Conservation (phyloP, 2,888 invertebrate genomes). For the Polymixis lichenea region DNA sequence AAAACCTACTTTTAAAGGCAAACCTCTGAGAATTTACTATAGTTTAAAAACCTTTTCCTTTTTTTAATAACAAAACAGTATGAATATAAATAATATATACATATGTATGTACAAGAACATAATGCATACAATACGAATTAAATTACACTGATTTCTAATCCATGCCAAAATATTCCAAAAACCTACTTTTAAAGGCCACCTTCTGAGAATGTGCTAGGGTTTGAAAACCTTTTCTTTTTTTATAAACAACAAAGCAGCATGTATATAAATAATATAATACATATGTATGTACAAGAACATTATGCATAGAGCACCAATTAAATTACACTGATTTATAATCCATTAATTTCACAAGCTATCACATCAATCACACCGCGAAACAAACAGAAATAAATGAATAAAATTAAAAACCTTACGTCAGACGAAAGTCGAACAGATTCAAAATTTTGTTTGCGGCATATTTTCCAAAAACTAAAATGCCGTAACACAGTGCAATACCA, state of each 20-base stretch:
- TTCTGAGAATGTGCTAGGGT: no score
- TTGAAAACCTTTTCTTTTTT: not conserved
- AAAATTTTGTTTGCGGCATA: constrained; percentile 12
- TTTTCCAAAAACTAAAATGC: constrained; percentile 40
- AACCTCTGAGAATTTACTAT: no score
- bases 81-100: no score
- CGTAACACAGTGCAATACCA: constrained; percentile 35
- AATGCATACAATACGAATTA: not conserved
- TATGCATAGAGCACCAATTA: not conserved
- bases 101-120: no score
- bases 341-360: not conserved
- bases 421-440: not conserved
- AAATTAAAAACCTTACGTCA: constrained; percentile 35
- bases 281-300: no score
- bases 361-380: not conserved
- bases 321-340: not conserved
- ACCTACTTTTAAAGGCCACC: not conserved
- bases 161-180: not conserved
- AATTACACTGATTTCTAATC: not conserved
- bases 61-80: not conserved
- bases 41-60: not conserved
- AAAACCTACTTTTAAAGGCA: not conserved
- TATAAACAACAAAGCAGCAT: not conserved
- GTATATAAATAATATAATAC: no score
- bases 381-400: not conserved